phyloP scores from a whole-genome alignment of 2,113 vertebrate genomes.

The Zingel zingel region DNA sequence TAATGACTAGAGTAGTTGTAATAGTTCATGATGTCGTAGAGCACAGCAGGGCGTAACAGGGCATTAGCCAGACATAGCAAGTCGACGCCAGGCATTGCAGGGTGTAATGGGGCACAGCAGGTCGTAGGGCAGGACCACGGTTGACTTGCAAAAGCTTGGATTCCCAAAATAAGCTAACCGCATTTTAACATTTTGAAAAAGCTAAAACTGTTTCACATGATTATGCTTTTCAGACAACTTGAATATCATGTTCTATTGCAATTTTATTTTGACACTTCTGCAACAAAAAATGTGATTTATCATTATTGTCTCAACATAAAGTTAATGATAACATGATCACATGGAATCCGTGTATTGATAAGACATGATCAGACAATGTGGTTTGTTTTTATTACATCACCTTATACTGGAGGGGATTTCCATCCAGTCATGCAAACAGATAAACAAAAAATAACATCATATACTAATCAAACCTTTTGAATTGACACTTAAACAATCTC shows the following conservation, averaged over 20 bases:
- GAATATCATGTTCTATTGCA: neutral
- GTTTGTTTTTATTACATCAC: constrained; percentile 14
- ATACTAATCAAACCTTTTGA: neutral
- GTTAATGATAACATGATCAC: neutral
- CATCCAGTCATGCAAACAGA: neutral
- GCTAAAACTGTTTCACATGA: neutral
- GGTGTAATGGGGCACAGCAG: too few relatives aligned
- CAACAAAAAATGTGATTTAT: neutral
- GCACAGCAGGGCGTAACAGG: too few relatives aligned
- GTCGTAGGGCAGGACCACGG: too few relatives aligned
- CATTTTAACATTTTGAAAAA: neutral
- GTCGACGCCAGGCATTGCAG: too few relatives aligned
- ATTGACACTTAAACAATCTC: neutral
- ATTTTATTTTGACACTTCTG: neutral
- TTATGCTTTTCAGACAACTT: neutral
- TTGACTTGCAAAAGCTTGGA: neutral
- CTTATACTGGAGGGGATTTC: neutral
- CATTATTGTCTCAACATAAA: neutral
- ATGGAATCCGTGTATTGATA: neutral
- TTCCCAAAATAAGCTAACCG: neutral
- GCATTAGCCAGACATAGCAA: too few relatives aligned
- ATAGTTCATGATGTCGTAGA: too few relatives aligned
- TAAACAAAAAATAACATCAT: neutral
- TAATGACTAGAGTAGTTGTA: too few relatives aligned
- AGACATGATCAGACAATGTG: neutral